Conservation (phyloP, 1,140 invertebrate species). For the Trichonephila clavipes region DNA sequence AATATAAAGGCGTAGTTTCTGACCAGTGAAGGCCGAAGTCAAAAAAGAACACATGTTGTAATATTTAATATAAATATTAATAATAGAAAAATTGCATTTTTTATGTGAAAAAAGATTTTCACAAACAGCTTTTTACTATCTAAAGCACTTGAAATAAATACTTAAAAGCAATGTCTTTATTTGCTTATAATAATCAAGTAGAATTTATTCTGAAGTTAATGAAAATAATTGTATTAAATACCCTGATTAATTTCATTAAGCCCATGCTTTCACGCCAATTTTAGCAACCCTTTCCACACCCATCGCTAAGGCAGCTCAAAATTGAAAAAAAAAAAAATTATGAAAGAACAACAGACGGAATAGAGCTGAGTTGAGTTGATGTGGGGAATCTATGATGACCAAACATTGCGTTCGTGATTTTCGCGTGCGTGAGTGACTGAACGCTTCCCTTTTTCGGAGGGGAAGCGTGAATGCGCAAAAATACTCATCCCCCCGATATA, state of each 20-base stretch:
- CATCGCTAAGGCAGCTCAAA: not conserved
- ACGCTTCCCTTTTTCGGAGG: not conserved
- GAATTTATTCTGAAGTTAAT: too few species aligned
- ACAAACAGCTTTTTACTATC: too few species aligned
- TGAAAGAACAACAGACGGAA: not conserved
- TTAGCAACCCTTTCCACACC: not conserved
- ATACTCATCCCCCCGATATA: conserved; percentile 4
- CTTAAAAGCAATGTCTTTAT: too few species aligned
- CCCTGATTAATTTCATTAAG: not conserved
- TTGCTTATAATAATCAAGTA: too few species aligned
- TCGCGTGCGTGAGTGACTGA: conserved; percentile 63
- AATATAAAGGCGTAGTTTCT: too few species aligned
- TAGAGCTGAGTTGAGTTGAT: not conserved
- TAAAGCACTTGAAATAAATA: too few species aligned
- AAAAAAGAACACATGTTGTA: too few species aligned
- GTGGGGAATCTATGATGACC: not conserved
- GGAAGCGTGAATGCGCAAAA: conserved; percentile 75
- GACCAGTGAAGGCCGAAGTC: too few species aligned
- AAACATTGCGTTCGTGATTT: conserved; percentile 55
- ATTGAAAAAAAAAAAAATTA: not conserved
- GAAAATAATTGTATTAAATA: too few species aligned
- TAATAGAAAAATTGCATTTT: too few species aligned
- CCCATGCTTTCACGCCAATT: not conserved
- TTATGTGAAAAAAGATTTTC: too few species aligned
- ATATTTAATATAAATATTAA: too few species aligned